A percentile compares a stretch with the other conserved stretches of the same genome.
These are phyloP conservation scores for Drosophila planitibia DNA, from an alignment of 2,888 invertebrate genomes.

Conservation along the genomic window DNA sequence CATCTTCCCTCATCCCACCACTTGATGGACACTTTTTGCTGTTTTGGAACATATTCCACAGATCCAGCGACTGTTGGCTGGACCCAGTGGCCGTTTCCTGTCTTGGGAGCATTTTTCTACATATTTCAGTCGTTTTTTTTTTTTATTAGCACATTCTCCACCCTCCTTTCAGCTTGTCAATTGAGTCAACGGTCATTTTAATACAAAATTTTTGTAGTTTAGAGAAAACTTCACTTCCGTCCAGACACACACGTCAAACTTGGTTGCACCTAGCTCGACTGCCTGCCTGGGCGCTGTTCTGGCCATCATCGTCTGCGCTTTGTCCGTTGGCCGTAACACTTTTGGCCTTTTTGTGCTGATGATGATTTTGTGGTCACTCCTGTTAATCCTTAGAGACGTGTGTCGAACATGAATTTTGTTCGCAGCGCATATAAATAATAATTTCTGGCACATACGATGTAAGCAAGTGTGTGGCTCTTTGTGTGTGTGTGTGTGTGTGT, in stretches of 20 bases:
- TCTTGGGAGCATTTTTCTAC: slow-evolving; percentile 69
- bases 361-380: slow-evolving; percentile 84
- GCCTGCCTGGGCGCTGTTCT: slow-evolving; percentile 8
- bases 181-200: slow-evolving; percentile 52
- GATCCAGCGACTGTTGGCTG: slow-evolving; percentile 39
- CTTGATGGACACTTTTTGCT: slow-evolving; percentile 38
- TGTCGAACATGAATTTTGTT: slow-evolving; percentile 84
- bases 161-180: slow-evolving; percentile 29
- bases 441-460: slow-evolving; percentile 69
- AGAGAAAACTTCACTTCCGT: slow-evolving; percentile 51
- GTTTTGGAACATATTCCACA: slow-evolving; percentile 56
- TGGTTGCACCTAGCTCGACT: slow-evolving; percentile 41
- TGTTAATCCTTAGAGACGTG: slow-evolving; percentile 84
- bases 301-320: slow-evolving; percentile 48
- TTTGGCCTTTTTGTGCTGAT: slow-evolving; percentile 74
- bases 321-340: slow-evolving; percentile 49
- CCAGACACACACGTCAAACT: slow-evolving; percentile 57
- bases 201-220: slow-evolving; percentile 55
- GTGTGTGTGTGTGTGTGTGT: slow-evolving; percentile 15
- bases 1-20: not conserved
- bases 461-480: not conserved
- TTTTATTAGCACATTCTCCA: slow-evolving; percentile 5
- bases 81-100: slow-evolving; percentile 29
- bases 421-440: slow-evolving; percentile 83
- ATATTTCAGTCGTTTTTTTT: slow-evolving; percentile 50